These are phyloP conservation scores for Chloropsis cyanopogon DNA, from an alignment of 2,113 vertebrate species.

Conservation along the genomic window DNA sequence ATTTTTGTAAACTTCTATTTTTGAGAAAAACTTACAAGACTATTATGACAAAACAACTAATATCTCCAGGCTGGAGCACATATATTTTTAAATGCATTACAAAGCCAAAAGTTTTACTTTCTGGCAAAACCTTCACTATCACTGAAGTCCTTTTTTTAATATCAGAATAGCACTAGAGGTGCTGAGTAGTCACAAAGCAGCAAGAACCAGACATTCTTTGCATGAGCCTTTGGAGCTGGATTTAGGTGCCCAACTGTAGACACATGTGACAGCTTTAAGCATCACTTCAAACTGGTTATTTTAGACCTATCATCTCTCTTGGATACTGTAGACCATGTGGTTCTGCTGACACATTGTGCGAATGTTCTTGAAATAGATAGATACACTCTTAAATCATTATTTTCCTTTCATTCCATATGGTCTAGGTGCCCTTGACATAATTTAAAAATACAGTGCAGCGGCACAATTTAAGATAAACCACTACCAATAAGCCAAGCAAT, in stretches of 20 bases:
- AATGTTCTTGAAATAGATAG: slow-evolving; percentile 41
- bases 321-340: background rate
- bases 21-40: no score
- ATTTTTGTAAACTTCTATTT: no score
- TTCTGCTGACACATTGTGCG: slow-evolving; percentile 23
- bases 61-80: no score
- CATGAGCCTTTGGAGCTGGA: background rate
- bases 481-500: slow-evolving; percentile 56
- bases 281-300: background rate
- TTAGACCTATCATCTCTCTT: slow-evolving; percentile 33
- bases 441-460: slow-evolving; percentile 47
- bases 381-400: slow-evolving; percentile 49
- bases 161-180: no score
- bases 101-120: no score
- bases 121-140: no score
- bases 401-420: slow-evolving; percentile 53
- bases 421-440: slow-evolving; percentile 51
- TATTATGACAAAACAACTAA: no score
- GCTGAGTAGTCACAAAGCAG: no score
- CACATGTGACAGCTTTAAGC: background rate
- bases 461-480: slow-evolving; percentile 63
- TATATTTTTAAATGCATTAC: no score
- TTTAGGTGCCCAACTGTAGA: background rate
- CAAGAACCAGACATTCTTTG: background rate
- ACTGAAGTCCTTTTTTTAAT: no score